Evolutionary conservation across 2,888 invertebrate genomes (phyloP).

Genomic region (Caenorhabditis virilis): DNA sequence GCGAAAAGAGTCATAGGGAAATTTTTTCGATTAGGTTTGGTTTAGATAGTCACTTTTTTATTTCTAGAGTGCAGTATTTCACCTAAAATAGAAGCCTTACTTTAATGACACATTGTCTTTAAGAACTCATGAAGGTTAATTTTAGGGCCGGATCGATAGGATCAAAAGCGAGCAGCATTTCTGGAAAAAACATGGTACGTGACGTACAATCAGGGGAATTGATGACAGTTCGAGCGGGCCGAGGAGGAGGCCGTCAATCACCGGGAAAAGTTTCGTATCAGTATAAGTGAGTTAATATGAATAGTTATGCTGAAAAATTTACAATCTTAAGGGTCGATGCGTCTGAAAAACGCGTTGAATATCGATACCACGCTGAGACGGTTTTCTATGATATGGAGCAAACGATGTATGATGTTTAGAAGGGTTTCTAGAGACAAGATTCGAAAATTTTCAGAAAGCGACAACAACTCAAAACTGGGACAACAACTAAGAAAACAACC

Average conservation of each 20-base stretch:
- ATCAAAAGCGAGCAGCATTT: slow-evolving; percentile 18
- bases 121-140: too few species aligned
- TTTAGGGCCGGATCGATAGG: slow-evolving; percentile 34
- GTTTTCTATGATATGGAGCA: slow-evolving; percentile 31
- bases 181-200: slow-evolving; percentile 28
- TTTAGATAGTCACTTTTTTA: too few species aligned
- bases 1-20: too few species aligned
- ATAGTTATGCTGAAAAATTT: too few species aligned
- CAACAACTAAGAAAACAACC: too few species aligned
- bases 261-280: slow-evolving; percentile 31
- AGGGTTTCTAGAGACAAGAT: neutral
- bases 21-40: too few species aligned
- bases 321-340: slow-evolving; percentile 20
- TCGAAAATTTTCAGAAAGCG: slow-evolving; percentile 6
- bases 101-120: too few species aligned
- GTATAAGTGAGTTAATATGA: too few species aligned
- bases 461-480: neutral
- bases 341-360: slow-evolving; percentile 39
- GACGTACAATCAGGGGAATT: slow-evolving; percentile 16
- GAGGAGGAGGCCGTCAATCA: slow-evolving; percentile 8
- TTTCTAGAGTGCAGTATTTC: too few species aligned
- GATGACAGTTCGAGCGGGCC: slow-evolving; percentile 8
- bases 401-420: slow-evolving; percentile 13
- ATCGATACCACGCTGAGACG: slow-evolving; percentile 36
- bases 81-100: too few species aligned